These are phyloP conservation scores for Psix sp. DNA, from an alignment of 1,140 invertebrate genomes.

Conservation along the genomic window DNA sequence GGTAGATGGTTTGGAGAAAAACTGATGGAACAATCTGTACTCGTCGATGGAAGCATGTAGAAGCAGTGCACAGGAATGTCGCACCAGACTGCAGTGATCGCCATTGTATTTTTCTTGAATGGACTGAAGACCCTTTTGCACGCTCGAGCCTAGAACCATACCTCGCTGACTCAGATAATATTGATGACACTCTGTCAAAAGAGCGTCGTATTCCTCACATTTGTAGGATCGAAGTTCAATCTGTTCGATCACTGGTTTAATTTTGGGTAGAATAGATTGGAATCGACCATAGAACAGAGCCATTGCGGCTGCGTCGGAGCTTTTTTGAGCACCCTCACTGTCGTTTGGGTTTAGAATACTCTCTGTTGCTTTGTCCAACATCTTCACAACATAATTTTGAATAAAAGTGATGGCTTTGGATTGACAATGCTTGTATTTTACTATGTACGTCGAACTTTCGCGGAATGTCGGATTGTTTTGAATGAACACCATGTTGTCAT, in stretches of 20 bases:
- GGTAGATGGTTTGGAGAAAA: conserved; percentile 84
- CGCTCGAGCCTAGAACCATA: conserved; percentile 85
- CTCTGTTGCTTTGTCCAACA: conserved; percentile 87
- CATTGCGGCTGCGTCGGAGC: conserved; percentile 84
- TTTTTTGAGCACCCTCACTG: conserved; percentile 73
- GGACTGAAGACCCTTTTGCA: conserved; percentile 83
- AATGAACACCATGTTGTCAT: conserved; percentile 92
- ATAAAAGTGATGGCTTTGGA: conserved; percentile 87
- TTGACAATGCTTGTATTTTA: conserved; percentile 88
- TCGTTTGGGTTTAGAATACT: conserved; percentile 78
- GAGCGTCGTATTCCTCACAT: conserved; percentile 85
- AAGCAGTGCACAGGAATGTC: conserved; percentile 92
- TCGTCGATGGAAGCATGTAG: conserved; percentile 96
- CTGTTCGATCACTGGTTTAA: conserved; percentile 88
- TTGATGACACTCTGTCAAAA: conserved; percentile 90
- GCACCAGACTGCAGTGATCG: conserved; percentile 92
- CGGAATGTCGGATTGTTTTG: conserved; percentile 88
- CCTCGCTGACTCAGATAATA: conserved; percentile 89
- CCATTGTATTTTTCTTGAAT: conserved; percentile 80
- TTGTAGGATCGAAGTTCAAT: conserved; percentile 86
- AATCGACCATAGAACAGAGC: conserved; percentile 96
- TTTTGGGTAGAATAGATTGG: conserved; percentile 89
- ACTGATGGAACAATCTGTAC: conserved; percentile 91
- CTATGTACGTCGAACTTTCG: conserved; percentile 84
- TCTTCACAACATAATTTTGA: conserved; percentile 84